Evolutionary conservation across 2,888 invertebrate genomes (phyloP), one percentile per base, ranked within the genome.

Genomic region (Orthosia cruda): DNA sequence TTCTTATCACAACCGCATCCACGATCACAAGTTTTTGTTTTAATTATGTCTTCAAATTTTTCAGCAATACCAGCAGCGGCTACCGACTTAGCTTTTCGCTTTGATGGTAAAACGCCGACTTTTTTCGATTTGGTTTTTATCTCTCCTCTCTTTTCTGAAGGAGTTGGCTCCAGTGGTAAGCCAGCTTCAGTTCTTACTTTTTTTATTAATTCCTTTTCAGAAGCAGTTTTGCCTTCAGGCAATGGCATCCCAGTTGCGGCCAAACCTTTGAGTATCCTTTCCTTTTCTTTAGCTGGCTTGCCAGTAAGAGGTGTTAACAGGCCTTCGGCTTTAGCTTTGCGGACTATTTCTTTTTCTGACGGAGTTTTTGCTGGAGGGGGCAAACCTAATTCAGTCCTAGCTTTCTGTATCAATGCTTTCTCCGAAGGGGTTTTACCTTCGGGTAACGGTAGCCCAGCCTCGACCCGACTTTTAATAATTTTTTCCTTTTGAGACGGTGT

Each of bases 1-100:
- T 95, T 95, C 83, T 92, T 94, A 77, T 94, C 94, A 86, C 95
- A 95, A 15, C 95, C 95, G 81, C 95, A 95, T 23, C 89, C 94
- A 71, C 92, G 88, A 66, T 95, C 95, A 82, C 95, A 95, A 23
- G 90, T 94, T 20, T 93, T 94, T 11, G 92, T 91, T 92, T 94
- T 95, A 7, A 88, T 73, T 20, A 94, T 85, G 49, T 94, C 93
- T 89, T 94, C 87, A 59, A 90, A 90, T 77, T 94, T 92, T 88
- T 93, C 92, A 4, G 71, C 40, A 5, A 81, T 54, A 32, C 81
- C 73, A 20, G 79, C 69, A 20, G 79, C 69, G 4, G 64, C 66
- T 50, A 93, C 87, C 4, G 91, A 92, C 13, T 83, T 84, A 75
- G 71, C 57, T 61, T 74, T 77, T 80, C 72, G 85, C 49, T 81